Conservation (phyloP, 2,797 vertebrate species). For the Melopsittacus undulatus region DNA sequence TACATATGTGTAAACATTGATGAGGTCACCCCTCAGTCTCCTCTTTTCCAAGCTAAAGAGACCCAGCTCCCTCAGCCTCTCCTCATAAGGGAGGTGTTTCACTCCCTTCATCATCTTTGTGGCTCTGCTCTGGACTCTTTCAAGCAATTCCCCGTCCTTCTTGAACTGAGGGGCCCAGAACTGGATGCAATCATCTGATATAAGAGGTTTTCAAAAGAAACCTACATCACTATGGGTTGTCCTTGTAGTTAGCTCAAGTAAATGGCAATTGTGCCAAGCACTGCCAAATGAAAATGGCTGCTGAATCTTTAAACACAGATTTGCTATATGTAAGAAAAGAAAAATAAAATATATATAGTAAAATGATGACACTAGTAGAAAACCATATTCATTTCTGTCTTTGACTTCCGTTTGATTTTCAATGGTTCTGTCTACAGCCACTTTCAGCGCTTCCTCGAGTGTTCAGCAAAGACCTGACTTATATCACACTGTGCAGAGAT, state of each 20-base stretch:
- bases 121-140: too few relatives aligned
- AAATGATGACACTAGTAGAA: neutral
- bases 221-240: neutral
- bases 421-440: neutral
- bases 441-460: accelerated
- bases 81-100: too few relatives aligned
- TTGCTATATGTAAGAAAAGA: neutral
- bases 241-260: neutral
- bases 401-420: neutral
- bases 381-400: neutral
- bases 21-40: too few relatives aligned
- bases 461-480: neutral
- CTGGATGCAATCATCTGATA: neutral
- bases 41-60: too few relatives aligned
- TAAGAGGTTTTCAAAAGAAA: neutral
- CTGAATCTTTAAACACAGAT: neutral
- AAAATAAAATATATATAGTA: neutral
- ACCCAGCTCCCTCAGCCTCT: too few relatives aligned
- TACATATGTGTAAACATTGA: too few relatives aligned
- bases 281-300: neutral
- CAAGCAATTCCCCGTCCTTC: too few relatives aligned
- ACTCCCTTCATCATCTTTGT: too few relatives aligned
- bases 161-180: too few relatives aligned
- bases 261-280: neutral
- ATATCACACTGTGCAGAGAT: neutral